Evolutionary conservation across 2,797 vertebrate genomes (phyloP).

Genomic region (Smutsia temminckii): DNA sequence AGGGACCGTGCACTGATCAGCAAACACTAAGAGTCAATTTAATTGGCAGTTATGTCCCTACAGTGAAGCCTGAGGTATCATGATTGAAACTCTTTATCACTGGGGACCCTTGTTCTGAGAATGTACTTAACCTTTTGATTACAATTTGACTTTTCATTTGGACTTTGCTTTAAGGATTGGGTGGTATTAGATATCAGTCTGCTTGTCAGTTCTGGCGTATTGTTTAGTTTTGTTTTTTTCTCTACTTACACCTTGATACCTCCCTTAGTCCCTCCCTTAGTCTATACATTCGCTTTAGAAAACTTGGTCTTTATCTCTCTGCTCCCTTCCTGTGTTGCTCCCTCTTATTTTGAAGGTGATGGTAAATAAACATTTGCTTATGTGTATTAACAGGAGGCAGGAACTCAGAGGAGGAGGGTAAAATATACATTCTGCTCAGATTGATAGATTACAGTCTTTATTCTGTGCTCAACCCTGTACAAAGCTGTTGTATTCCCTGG

Average conservation of each 20-base stretch:
- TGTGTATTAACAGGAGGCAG: neutral
- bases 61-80: neutral
- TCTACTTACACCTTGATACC: neutral
- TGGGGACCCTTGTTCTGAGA: neutral
- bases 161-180: neutral
- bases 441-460: constrained; percentile 17
- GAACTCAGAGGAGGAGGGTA: neutral
- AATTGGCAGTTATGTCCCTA: neutral
- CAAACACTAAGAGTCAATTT: neutral
- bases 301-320: neutral
- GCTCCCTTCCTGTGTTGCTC: neutral
- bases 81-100: constrained; percentile 1
- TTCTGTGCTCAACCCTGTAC: neutral
- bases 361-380: constrained; percentile 4
- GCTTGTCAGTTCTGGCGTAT: neutral
- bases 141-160: constrained; percentile 35
- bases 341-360: constrained; percentile 20
- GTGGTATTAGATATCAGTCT: neutral
- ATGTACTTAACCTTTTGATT: constrained; percentile 9
- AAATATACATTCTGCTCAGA: neutral
- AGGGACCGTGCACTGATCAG: neutral
- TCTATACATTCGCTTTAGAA: constrained; percentile 19
- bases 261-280: neutral
- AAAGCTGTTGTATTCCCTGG: neutral
- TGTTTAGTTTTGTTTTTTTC: neutral